Conservation (phyloP, 1,140 invertebrate genomes). For the Medauroidea extradentata region DNA sequence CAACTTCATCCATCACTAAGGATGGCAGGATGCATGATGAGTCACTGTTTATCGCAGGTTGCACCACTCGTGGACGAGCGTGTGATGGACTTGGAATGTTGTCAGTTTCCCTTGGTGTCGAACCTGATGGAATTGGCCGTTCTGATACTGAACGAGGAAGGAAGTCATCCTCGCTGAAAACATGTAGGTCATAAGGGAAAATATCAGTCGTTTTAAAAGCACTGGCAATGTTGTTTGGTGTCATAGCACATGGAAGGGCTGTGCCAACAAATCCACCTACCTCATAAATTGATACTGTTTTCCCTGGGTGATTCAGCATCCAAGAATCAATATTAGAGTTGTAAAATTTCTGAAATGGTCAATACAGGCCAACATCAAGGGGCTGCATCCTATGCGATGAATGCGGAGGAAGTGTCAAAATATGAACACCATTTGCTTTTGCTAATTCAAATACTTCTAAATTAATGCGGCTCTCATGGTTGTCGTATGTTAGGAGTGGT, state of each 20-base stretch:
- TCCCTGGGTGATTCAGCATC: slow-evolving; percentile 35
- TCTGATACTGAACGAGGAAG: slow-evolving; percentile 35
- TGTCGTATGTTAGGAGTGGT: slow-evolving; percentile 32
- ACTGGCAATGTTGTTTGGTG: slow-evolving; percentile 30
- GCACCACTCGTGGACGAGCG: no score
- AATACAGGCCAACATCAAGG: slow-evolving; percentile 35
- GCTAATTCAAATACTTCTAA: slow-evolving; percentile 29
- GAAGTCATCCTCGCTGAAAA: slow-evolving; percentile 38
- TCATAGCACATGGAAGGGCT: slow-evolving; percentile 31
- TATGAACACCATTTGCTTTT: slow-evolving; percentile 30
- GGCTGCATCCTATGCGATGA: slow-evolving; percentile 39
- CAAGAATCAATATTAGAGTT: slow-evolving; percentile 30
- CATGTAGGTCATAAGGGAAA: slow-evolving; percentile 32
- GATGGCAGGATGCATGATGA: no score
- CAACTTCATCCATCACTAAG: no score
- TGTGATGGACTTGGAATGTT: no score
- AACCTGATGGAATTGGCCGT: slow-evolving; percentile 18
- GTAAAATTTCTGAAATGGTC: slow-evolving; percentile 35
- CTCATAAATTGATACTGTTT: slow-evolving; percentile 36
- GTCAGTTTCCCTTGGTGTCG: no score
- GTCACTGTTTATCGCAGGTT: no score
- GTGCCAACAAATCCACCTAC: slow-evolving; percentile 34
- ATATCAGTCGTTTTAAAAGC: slow-evolving; percentile 34
- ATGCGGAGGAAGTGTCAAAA: slow-evolving; percentile 39
- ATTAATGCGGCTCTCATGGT: slow-evolving; percentile 37